phyloP scores from a whole-genome alignment of 1,140 invertebrate species.

The Meteorus sp. region DNA sequence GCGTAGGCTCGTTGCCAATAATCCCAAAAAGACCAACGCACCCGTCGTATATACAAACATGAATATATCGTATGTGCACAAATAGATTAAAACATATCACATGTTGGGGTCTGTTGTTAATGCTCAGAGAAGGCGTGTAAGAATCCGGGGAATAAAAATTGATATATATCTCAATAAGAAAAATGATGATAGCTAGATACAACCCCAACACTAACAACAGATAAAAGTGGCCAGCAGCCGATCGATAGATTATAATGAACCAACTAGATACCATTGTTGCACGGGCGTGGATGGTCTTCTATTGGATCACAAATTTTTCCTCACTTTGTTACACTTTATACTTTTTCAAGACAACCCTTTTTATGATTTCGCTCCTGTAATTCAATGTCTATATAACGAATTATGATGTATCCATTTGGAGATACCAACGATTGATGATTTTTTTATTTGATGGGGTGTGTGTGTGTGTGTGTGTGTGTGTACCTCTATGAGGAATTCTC shows the following conservation, averaged over 20 bases:
- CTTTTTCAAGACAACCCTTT: too few species aligned
- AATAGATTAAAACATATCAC: too few species aligned
- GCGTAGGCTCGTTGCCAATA: conserved; percentile 23
- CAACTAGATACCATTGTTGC: background rate
- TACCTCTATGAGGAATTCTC: too few species aligned
- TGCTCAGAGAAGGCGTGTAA: background rate
- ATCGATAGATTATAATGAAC: conserved; percentile 17
- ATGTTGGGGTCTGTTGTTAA: too few species aligned
- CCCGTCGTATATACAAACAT: conserved; percentile 23
- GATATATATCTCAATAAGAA: background rate
- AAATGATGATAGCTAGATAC: background rate
- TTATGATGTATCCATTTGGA: too few species aligned
- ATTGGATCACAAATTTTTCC: background rate
- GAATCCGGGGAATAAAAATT: background rate
- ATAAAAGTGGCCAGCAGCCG: too few species aligned
- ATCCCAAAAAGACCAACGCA: conserved; percentile 31
- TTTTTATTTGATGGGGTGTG: background rate
- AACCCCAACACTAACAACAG: background rate
- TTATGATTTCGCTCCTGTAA: too few species aligned
- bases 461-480: background rate
- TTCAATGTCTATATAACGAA: too few species aligned
- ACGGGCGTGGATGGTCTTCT: background rate
- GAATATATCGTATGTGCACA: too few species aligned
- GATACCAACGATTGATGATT: too few species aligned
- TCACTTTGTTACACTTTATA: too few species aligned